phyloP scores from a whole-genome alignment of 2,113 vertebrate genomes.

The Thryonomys swinderianus region DNA sequence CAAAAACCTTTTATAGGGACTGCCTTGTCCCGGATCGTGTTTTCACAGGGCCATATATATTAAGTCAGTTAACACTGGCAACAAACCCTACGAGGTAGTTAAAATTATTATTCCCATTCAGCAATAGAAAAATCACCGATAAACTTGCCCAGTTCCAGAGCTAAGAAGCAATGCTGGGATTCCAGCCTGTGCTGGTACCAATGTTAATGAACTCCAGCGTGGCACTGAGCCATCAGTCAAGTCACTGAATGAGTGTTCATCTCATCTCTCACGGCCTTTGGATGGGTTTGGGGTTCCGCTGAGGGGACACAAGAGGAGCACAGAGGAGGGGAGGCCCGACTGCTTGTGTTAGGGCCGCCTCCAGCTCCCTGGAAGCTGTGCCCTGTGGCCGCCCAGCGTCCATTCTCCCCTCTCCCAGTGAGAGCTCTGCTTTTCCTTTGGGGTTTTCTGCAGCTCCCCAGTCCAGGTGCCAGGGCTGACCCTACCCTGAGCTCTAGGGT shows the following conservation, averaged over 20 bases:
- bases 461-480: not conserved
- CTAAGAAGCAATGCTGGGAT: not conserved
- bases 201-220: not conserved
- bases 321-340: not conserved
- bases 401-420: not conserved
- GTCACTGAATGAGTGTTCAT: not conserved
- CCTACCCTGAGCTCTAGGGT: not conserved
- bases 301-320: not conserved
- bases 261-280: not conserved
- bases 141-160: not conserved
- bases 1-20: conserved; percentile 34
- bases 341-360: not conserved
- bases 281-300: not conserved
- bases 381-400: not conserved
- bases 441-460: not conserved
- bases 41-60: conserved; percentile 44
- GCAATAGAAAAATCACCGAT: conserved; percentile 13
- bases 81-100: not conserved
- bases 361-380: not conserved
- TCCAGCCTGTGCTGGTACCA: not conserved
- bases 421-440: not conserved
- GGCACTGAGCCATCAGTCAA: not conserved
- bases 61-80: conserved; percentile 48
- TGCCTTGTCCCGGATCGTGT: conserved; percentile 10
- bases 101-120: conserved; percentile 25